Percentiles rank a stretch among this genome's conserved stretches.
Evolutionary conservation across 37 sponge, comb jelly and placozoan species (phyloP).

Genomic region (Spongia lamella): DNA sequence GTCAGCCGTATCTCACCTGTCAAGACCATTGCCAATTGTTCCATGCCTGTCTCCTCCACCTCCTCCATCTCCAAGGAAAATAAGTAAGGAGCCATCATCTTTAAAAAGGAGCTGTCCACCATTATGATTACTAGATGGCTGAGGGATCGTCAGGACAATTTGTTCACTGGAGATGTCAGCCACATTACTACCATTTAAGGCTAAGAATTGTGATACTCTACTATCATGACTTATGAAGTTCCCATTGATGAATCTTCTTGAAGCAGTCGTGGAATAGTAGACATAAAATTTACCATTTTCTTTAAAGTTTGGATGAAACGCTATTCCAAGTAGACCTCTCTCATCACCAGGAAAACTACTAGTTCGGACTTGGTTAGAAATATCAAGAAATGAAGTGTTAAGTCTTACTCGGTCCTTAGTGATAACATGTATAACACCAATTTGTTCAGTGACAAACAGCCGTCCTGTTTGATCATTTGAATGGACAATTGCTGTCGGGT

Average conservation of each 20-base stretch:
- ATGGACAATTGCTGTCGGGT: slow-evolving; percentile 56
- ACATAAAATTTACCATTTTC: slow-evolving; percentile 64
- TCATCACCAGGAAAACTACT: slow-evolving; percentile 58
- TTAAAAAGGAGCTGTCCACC: slow-evolving; percentile 79
- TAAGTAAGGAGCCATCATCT: slow-evolving; percentile 43
- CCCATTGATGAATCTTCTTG: too few relatives aligned
- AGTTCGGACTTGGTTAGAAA: slow-evolving; percentile 28
- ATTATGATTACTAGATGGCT: slow-evolving; percentile 77
- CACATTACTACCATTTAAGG: not conserved
- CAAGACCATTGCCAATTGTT: slow-evolving; percentile 25
- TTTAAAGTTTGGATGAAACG: slow-evolving; percentile 67
- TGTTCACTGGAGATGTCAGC: slow-evolving; percentile 52
- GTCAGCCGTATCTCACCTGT: too few relatives aligned
- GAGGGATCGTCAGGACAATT: slow-evolving; percentile 36
- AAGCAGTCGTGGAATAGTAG: slow-evolving; percentile 32
- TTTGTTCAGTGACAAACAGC: slow-evolving; percentile 75
- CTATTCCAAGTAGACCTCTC: slow-evolving; percentile 75
- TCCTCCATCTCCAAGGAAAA: slow-evolving; percentile 75
- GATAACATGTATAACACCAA: slow-evolving; percentile 57
- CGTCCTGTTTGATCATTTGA: slow-evolving; percentile 59
- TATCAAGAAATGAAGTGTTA: slow-evolving; percentile 60
- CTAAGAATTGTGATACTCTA: slow-evolving; percentile 55
- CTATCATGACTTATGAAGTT: slow-evolving; percentile 44
- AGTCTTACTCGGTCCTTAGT: slow-evolving; percentile 23
- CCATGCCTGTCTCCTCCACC: slow-evolving; percentile 67